phyloP scores from a whole-genome alignment of 2,888 invertebrate species.

The Phengaris arion region DNA sequence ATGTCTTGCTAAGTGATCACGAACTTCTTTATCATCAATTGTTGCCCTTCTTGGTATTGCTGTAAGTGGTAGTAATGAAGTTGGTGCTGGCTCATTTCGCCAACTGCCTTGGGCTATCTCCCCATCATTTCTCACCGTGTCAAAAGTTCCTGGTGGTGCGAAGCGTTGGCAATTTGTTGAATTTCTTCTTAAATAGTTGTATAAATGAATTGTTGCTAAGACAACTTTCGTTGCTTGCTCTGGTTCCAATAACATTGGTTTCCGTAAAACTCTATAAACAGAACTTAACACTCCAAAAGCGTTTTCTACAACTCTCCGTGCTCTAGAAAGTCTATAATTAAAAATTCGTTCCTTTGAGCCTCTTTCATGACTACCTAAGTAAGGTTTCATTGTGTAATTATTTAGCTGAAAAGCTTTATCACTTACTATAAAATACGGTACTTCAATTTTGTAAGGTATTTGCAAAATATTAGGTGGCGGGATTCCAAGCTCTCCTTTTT shows the following conservation, averaged over 20 bases:
- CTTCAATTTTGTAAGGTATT: conserved; percentile 43
- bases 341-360: conserved; percentile 42
- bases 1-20: conserved; percentile 34
- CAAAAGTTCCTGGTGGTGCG: conserved; percentile 32
- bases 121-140: conserved; percentile 32
- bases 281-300: conserved; percentile 40
- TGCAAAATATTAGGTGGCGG: conserved; percentile 39
- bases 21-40: conserved; percentile 33
- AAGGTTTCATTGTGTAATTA: conserved; percentile 42
- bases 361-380: conserved; percentile 37
- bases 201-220: conserved; percentile 30
- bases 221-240: conserved; percentile 32
- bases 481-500: conserved; percentile 35
- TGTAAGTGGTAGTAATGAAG: conserved; percentile 33
- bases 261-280: conserved; percentile 33
- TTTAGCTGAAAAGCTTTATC: conserved; percentile 42
- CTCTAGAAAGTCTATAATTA: conserved; percentile 44
- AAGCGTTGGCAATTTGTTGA: conserved; percentile 27
- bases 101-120: conserved; percentile 33
- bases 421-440: conserved; percentile 41
- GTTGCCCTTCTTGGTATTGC: conserved; percentile 32
- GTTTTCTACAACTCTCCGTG: conserved; percentile 43
- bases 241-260: conserved; percentile 35
- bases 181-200: conserved; percentile 35
- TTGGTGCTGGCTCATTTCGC: conserved; percentile 33